Base-by-base conservation (phyloP, 2,113 vertebrate species). In the Ptychochromis oligacanthus region DNA sequence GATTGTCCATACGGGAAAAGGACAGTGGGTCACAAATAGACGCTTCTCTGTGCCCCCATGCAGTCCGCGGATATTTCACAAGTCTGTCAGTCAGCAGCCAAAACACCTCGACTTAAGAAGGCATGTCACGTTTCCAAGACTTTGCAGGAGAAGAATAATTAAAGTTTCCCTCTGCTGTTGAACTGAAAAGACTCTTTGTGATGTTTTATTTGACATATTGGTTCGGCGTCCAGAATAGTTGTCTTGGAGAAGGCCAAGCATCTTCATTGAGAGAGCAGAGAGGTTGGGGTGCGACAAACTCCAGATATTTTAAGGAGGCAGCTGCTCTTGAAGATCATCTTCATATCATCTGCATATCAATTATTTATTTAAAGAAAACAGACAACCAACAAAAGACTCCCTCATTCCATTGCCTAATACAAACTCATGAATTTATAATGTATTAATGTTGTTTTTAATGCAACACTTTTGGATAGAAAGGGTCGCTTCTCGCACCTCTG, bases 241-340 rank as follows among this genome's bases (percentile, higher is more conserved):
- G 93, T 95, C 89, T 88, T 93, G 94, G 95, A 94, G 93, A 95
- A 95, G 93, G 95, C 91, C 93, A 80, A 86, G 85, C 91, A 93
- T 75, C 89, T 58, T 90, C 61, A 9, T 77, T 88, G 83, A 80
- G 91, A 62, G 86, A 88, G 70, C 89, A 49, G 75, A 87, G 82
- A 91, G 90, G 82, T 90, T 82, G 74, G 65, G 83, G 84, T 75
- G 87, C 83, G 75, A 86, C 72, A 13, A 88, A 85, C 36, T 87
- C 61, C 83, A 65, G 87, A 86, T 86, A 86, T 87, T 79, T 87
- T 70, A 74, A 81, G 79, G 49, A 46, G 22, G 57, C 83, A 65
- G 87, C 81, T 87, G 83, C 87, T 91, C 77, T 43, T 87, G 76
- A 86, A 86, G 86, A 91, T 87, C 82, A 90, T 88, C 88, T 86